Evolutionary conservation across 2,113 vertebrate species (phyloP).

Genomic region (Cyanoliseus patagonus): DNA sequence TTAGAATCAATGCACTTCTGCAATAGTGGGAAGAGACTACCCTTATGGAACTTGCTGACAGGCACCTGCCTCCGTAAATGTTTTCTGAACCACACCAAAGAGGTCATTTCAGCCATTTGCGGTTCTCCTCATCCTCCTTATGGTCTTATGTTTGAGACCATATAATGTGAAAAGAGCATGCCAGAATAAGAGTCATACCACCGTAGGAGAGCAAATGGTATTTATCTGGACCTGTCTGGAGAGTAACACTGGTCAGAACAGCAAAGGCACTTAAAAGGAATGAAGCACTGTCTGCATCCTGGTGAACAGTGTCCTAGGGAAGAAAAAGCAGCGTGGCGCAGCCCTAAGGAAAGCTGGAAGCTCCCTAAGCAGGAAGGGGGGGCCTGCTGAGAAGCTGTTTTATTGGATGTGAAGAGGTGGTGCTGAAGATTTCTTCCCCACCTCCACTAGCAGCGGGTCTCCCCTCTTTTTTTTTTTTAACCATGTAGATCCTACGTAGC

Average conservation of each 20-base stretch:
- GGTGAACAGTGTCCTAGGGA: background rate
- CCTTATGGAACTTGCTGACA: background rate
- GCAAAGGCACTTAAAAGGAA: background rate
- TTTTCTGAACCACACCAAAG: background rate
- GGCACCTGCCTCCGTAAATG: background rate
- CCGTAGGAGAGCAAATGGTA: background rate
- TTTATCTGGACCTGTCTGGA: background rate
- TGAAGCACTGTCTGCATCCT: background rate
- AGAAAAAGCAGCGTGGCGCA: background rate
- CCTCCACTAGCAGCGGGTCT: background rate
- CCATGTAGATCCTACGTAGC: background rate
- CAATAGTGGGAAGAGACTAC: background rate
- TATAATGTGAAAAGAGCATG: rapidly evolving
- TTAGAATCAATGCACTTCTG: background rate
- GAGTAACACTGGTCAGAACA: background rate
- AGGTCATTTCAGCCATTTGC: background rate
- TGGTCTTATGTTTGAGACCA: background rate
- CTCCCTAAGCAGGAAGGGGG: background rate
- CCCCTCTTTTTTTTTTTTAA: background rate
- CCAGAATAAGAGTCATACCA: background rate
- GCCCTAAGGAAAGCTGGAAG: background rate
- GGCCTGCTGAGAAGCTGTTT: background rate
- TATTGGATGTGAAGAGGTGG: background rate
- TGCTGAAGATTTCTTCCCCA: background rate
- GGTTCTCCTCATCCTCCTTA: background rate